A percentile compares a stretch with the other conserved stretches of the same genome.
Conservation (phyloP, 1,140 invertebrate species). For the Papilio helenus region DNA sequence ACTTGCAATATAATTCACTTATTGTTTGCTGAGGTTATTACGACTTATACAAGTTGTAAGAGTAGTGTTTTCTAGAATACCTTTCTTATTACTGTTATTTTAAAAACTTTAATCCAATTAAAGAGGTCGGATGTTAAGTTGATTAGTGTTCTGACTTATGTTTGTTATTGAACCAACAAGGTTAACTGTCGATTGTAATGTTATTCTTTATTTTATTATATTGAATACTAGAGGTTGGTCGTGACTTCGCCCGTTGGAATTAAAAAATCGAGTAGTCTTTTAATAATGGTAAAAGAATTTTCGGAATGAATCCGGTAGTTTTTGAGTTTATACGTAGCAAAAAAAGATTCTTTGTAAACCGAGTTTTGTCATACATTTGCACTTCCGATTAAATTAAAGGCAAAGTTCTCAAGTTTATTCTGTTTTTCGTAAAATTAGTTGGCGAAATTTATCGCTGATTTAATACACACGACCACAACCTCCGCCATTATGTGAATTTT, state of each 20-base stretch:
- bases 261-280: too few species aligned
- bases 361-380: too few species aligned
- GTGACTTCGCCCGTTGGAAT: too few species aligned
- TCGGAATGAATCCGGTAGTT: too few species aligned
- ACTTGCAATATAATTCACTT: neutral
- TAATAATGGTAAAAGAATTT: too few species aligned
- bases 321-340: too few species aligned
- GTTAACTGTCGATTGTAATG: slow-evolving; percentile 16
- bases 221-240: neutral
- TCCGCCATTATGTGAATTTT: slow-evolving; percentile 71
- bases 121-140: slow-evolving; percentile 14
- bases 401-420: slow-evolving; percentile 41
- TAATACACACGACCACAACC: slow-evolving; percentile 72
- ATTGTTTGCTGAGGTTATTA: neutral
- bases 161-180: neutral
- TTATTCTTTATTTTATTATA: neutral
- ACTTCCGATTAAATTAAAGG: neutral
- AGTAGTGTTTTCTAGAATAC: slow-evolving; percentile 6
- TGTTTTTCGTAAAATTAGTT: slow-evolving; percentile 58
- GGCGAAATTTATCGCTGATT: slow-evolving; percentile 58
- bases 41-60: neutral
- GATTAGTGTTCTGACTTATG: slow-evolving; percentile 25
- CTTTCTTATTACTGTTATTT: slow-evolving; percentile 2
- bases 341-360: too few species aligned
- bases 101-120: slow-evolving; percentile 21